These are phyloP conservation scores for Setophaga kirtlandii DNA, from an alignment of 2,113 vertebrate genomes.

Conservation along the genomic window DNA sequence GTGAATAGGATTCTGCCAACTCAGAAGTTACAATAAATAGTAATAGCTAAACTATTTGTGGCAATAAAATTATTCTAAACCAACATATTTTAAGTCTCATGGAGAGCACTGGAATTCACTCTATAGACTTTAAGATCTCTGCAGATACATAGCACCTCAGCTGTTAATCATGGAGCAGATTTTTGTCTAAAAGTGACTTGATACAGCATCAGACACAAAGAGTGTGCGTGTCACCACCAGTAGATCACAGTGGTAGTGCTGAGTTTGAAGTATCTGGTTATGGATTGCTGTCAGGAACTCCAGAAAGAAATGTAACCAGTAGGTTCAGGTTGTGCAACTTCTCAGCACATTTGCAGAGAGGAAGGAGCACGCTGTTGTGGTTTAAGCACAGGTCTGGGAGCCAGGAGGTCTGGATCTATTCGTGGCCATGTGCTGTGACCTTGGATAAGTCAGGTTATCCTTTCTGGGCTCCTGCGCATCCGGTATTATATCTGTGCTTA, in stretches of 20 bases:
- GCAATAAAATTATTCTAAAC: neutral
- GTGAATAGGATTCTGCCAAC: neutral
- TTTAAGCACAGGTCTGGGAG: neutral
- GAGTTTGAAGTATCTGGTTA: slow-evolving; percentile 18
- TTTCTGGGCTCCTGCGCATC: neutral
- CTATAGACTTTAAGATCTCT: neutral
- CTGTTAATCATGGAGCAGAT: neutral
- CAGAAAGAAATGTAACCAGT: neutral
- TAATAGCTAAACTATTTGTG: neutral
- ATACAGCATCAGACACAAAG: neutral
- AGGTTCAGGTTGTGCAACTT: slow-evolving; percentile 16
- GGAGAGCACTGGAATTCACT: neutral
- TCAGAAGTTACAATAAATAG: neutral
- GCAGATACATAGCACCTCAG: neutral
- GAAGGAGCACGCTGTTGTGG: neutral
- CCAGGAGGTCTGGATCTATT: slow-evolving; percentile 57
- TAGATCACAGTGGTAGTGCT: neutral
- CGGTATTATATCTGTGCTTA: neutral
- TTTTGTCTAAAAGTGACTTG: neutral
- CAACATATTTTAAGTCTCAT: neutral
- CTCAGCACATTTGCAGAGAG: slow-evolving; percentile 36
- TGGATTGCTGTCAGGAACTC: slow-evolving; percentile 28
- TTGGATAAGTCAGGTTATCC: neutral
- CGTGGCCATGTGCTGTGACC: neutral
- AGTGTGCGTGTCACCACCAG: neutral